phyloP scores from a whole-genome alignment of 2,113 vertebrate species.

The Polypterus senegalus region DNA sequence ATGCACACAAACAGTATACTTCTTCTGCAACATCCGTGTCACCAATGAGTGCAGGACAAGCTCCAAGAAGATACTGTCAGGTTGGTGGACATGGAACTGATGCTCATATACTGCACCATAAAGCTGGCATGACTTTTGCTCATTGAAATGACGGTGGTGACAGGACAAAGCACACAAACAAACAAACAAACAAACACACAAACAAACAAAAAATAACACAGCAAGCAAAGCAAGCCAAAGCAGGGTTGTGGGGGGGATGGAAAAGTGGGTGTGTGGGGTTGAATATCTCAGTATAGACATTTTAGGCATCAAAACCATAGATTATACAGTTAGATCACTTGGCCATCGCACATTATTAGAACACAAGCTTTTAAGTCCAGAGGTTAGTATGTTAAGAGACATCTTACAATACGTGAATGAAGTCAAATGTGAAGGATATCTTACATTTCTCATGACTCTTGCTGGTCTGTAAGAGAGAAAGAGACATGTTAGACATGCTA shows the following conservation, averaged over 20 bases:
- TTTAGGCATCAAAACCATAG: too few species aligned
- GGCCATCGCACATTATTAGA: too few species aligned
- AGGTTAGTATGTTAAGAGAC: too few species aligned
- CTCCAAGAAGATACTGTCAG: constrained; percentile 9
- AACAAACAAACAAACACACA: too few species aligned
- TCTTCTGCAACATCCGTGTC: constrained; percentile 10
- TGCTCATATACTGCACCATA: constrained; percentile 7
- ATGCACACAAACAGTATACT: constrained; percentile 20
- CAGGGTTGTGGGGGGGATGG: constrained; percentile 33
- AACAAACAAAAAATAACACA: constrained; percentile 25
- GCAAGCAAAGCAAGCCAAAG: constrained; percentile 58
- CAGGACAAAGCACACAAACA: too few species aligned
- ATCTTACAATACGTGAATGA: too few species aligned
- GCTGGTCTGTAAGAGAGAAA: constrained; percentile 67
- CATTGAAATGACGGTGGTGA: neutral
- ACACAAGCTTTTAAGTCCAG: neutral
- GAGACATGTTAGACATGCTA: constrained; percentile 8
- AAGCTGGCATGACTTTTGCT: constrained; percentile 17
- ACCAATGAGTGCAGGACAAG: neutral
- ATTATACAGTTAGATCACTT: too few species aligned
- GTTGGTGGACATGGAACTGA: neutral
- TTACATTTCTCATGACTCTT: constrained; percentile 88
- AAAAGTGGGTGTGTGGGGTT: constrained; percentile 46
- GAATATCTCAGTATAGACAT: constrained; percentile 28
- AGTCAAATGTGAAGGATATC: constrained; percentile 34